Conservation (phyloP, 2,888 invertebrate genomes). For the Catocala nupta region DNA sequence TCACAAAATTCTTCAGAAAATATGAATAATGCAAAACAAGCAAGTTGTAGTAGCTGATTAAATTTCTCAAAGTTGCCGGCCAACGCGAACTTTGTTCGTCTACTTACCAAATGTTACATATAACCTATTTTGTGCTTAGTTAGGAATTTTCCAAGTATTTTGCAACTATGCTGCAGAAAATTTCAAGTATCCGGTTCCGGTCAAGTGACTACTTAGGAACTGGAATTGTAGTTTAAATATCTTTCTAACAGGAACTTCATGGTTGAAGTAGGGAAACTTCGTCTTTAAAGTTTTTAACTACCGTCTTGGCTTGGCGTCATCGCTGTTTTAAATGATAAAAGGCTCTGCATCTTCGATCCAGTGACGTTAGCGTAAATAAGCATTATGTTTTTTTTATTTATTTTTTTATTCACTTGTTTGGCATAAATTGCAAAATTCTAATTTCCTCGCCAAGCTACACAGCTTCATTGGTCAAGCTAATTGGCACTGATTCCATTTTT, state of each 20-base stretch:
- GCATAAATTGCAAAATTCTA: too few relatives aligned
- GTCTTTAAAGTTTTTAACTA: conserved; percentile 5
- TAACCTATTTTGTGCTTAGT: conserved; percentile 31
- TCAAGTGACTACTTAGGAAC: conserved; percentile 22
- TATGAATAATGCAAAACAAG: conserved; percentile 18
- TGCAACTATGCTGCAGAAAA: conserved; percentile 27
- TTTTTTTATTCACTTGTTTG: too few relatives aligned
- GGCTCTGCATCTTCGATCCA: background rate
- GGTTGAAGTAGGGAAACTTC: too few relatives aligned
- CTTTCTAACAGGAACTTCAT: conserved; percentile 13
- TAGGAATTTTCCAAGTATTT: conserved; percentile 28
- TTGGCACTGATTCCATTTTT: too few relatives aligned
- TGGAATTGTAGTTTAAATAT: conserved; percentile 39
- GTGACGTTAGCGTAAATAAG: too few relatives aligned
- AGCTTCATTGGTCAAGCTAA: too few relatives aligned
- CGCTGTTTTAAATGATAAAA: background rate
- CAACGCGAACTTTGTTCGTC: conserved; percentile 21
- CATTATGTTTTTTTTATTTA: too few relatives aligned
- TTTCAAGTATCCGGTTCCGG: conserved; percentile 20
- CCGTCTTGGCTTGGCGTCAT: background rate
- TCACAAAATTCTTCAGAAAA: conserved; percentile 4
- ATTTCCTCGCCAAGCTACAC: too few relatives aligned
- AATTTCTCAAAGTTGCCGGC: conserved; percentile 21
- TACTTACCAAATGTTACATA: conserved; percentile 23
- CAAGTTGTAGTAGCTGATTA: conserved; percentile 34